Evolutionary conservation across 2,888 invertebrate genomes (phyloP).

Genomic region (Invenusta paracnida): DNA sequence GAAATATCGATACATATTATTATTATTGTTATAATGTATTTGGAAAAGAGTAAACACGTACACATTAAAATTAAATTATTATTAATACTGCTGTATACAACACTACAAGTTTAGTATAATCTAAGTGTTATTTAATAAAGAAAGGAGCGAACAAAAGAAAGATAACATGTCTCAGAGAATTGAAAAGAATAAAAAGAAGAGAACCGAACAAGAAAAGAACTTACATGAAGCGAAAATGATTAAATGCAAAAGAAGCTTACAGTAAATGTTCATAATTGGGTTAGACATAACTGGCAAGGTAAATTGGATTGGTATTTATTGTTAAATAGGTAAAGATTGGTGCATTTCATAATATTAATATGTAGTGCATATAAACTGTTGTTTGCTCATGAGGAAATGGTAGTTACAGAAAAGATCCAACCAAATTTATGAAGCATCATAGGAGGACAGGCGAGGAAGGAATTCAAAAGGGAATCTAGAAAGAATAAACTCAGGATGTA

Average conservation of each 20-base stretch:
- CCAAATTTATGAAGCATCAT: background rate
- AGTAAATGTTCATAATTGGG: background rate
- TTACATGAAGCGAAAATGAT: background rate
- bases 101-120: background rate
- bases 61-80: no score
- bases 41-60: background rate
- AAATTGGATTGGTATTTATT: background rate
- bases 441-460: background rate
- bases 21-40: background rate
- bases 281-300: slow-evolving; percentile 5
- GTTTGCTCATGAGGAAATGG: no score
- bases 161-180: no score
- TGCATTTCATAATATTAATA: no score
- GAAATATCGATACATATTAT: no score
- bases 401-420: slow-evolving; percentile 12
- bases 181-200: no score
- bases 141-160: no score
- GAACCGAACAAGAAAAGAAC: background rate
- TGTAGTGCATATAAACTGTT: no score
- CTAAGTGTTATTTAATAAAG: no score
- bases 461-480: background rate
- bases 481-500: background rate
- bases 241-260: background rate
- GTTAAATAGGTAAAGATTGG: no score
- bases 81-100: background rate